phyloP scores from a whole-genome alignment of 2,113 vertebrate species.

The Andinoacara biseriatus region DNA sequence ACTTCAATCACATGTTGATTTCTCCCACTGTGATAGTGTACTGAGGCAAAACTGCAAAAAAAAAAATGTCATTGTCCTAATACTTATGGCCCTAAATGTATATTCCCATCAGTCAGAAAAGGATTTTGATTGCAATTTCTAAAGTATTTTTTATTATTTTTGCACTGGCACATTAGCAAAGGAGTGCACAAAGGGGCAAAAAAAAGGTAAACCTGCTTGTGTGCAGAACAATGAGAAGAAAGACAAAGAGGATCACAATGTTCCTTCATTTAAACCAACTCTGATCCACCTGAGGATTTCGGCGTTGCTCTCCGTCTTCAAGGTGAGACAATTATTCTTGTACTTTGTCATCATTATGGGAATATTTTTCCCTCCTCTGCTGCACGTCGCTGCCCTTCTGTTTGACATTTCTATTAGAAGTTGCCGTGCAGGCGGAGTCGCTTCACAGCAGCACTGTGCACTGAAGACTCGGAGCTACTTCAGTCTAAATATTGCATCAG shows the following conservation, averaged over 20 bases:
- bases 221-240: neutral
- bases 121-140: neutral
- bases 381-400: slow-evolving; percentile 18
- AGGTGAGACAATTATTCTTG: neutral
- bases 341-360: slow-evolving; percentile 24
- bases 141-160: neutral
- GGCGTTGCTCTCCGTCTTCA: neutral
- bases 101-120: neutral
- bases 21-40: neutral
- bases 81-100: neutral
- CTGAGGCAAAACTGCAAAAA: neutral
- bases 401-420: slow-evolving; percentile 53
- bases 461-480: slow-evolving; percentile 1
- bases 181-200: neutral
- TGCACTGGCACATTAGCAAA: neutral
- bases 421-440: neutral
- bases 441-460: neutral
- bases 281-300: neutral
- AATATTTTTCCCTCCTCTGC: slow-evolving; percentile 45
- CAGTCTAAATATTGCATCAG: slow-evolving; percentile 17
- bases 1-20: neutral
- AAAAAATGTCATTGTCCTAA: neutral
- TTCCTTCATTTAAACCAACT: neutral
- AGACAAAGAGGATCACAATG: neutral
- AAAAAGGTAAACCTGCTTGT: neutral